Base-by-base conservation (phyloP, 2,113 vertebrate genomes). In the Xerus inauris region DNA sequence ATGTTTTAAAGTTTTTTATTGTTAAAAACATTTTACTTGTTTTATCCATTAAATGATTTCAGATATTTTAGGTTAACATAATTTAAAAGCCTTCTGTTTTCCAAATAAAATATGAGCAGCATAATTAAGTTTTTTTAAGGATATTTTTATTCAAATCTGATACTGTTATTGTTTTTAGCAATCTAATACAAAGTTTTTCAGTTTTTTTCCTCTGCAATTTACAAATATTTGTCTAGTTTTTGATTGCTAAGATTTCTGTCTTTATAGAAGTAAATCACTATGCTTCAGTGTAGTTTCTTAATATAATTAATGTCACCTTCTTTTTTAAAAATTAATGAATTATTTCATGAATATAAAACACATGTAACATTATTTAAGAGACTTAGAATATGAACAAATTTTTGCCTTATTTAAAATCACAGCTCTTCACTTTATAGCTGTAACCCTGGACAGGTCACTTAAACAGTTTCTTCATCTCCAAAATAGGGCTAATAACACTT, bases 101-200 rank as follows among this genome's bases (percentile, higher is more conserved):
- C 64, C 28, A 79, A 67, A 45, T 89, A 73, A 95, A 94, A 87
- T 84, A 75, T 83, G 62, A 94, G 16, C 65, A 94, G 19, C 1
- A 22, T 45, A 92, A 80, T 87, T 62, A 77, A 79, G 49, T 95
- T 94, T 38, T 89, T 89, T 80, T 17, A 69, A 89, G 30, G 32
- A 0, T 22, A 64, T 90, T 94, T 81, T 88, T 86, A 28, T 86
- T 92, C 73, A 93, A 81, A 79, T 32, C 28, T 93, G 20, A 87
- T 93, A 54, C 47, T 40, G 76, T 24, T 35, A 65, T 94, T 85
- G 87, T 91, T 96, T 97, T 91, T 47, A 95, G 51, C 57, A 82
- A 35, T 77, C 24, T 28, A 73, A 2, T 67, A 19, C 14, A 54
- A 89, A 95, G 35, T 77, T 57, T 89, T 76, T 87, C 4, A 24